Base-by-base conservation (phyloP, 1,140 invertebrate species). In the Odontomachus brunneus region DNA sequence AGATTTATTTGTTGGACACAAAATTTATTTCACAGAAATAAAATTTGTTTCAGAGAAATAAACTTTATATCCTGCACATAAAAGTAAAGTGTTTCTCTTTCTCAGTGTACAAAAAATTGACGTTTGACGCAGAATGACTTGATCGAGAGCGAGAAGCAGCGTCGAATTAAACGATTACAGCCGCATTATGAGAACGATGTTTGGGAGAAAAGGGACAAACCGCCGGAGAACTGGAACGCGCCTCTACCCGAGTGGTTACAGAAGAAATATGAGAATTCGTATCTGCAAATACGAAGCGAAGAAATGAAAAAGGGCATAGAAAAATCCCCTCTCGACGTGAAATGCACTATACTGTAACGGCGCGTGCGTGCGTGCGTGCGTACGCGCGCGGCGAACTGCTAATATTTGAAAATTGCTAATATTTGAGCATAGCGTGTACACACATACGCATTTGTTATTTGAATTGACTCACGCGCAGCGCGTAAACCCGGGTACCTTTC, bases 221-320 rank as follows among this genome's bases (percentile, higher is more conserved):
- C 97, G 9, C 97, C 97, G 5, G 90, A 93, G 81, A 96, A 98
- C 91, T 98, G 97, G 97, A 95, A 96, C 84, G 95, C 94, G 78
- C 97, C 97, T 4, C 91, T 98, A 83, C 97, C 97, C 7, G 95
- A 97, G 26, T 96, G 96, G 95, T 94, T 97, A 90, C 88, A 93
- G 24, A 95, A 97, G 87, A 94, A 95, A 89, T 95, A 96, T 84
- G 94, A 96, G 87, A 94, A 95, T 76, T 95, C 96, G 14, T 97
- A 95, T 93, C 94, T 98, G 66, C 94, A 95, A 84, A 15, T 94
- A 3, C 97, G 96, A 94, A 94, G 95, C 55, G 94, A 95, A 85
- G 95, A 97, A 93, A 87, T 96, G 4, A 95, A 94, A 90, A 1
- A 49, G 3, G 2, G 22, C n/a, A n/a, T 7, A 0, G 19, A 24